phyloP scores from a whole-genome alignment of 2,888 invertebrate species.

The Anticlea derivata region DNA sequence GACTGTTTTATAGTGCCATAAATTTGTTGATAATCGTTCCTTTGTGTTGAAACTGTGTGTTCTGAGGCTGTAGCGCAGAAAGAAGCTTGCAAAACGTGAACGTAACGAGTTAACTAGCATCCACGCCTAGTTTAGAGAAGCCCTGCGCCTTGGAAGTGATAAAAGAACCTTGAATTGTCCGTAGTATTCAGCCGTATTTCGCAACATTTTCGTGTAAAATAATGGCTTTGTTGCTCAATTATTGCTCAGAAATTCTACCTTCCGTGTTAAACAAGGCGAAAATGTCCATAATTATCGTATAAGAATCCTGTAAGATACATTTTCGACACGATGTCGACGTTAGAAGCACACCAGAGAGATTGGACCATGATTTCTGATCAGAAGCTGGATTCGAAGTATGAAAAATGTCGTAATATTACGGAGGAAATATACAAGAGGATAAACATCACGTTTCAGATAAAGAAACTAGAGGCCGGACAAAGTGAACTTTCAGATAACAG shows the following conservation, averaged over 20 bases:
- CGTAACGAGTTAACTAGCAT: conserved; percentile 25
- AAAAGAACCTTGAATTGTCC: conserved; percentile 29
- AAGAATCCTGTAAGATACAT: conserved; percentile 50
- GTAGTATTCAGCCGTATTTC: conserved; percentile 33
- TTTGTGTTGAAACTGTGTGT: conserved; percentile 67
- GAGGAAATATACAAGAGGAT: conserved; percentile 80
- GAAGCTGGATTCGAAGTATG: conserved; percentile 64
- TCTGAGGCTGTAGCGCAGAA: conserved; percentile 48
- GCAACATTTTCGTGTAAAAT: conserved; percentile 45
- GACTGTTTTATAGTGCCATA: conserved; percentile 74
- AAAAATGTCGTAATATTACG: conserved; percentile 76
- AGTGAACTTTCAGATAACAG: conserved; percentile 71
- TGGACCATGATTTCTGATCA: conserved; percentile 58
- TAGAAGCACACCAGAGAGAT: conserved; percentile 54
- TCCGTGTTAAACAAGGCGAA: conserved; percentile 43
- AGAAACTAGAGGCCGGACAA: conserved; percentile 64
- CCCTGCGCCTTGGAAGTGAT: conserved; percentile 14
- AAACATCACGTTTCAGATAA: conserved; percentile 77
- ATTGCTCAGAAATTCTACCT: conserved; percentile 43
- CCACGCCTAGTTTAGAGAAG: conserved; percentile 33
- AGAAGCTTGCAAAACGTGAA: conserved; percentile 38
- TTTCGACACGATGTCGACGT: conserved; percentile 62
- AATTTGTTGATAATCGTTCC: conserved; percentile 68
- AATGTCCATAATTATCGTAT: conserved; percentile 50
- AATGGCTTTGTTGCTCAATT: conserved; percentile 57